Percentiles rank a stretch among this genome's conserved stretches.
Evolutionary conservation across 2,113 vertebrate genomes (phyloP).

Genomic region (Choloepus hoffmanni): DNA sequence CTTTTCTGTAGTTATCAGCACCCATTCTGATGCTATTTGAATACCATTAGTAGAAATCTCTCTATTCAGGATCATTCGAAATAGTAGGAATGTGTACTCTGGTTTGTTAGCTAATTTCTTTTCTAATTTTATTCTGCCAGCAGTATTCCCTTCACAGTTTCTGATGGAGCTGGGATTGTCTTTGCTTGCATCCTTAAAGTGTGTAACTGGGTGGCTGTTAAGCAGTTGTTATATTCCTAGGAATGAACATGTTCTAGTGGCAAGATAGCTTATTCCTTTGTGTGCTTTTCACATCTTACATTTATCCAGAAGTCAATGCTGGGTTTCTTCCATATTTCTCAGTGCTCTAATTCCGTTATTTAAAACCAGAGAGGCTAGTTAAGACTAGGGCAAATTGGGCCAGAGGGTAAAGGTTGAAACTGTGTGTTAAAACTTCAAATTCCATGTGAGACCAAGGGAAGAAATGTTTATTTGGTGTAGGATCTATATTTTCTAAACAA

Average conservation of each 20-base stretch:
- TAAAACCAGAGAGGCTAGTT: background rate
- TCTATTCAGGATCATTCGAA: background rate
- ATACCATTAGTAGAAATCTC: background rate
- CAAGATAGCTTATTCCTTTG: constrained; percentile 45
- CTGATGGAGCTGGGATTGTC: constrained; percentile 20
- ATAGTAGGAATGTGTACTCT: background rate
- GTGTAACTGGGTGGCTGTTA: constrained; percentile 65
- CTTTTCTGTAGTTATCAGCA: constrained; percentile 35
- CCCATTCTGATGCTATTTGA: constrained; percentile 3
- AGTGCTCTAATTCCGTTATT: constrained; percentile 9
- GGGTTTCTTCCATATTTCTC: constrained; percentile 6
- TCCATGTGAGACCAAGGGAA: too few relatives aligned
- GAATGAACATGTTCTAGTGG: constrained; percentile 36
- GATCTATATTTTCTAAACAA: too few relatives aligned
- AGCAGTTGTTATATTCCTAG: constrained; percentile 46
- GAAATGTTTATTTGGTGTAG: too few relatives aligned
- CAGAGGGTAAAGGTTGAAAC: too few relatives aligned
- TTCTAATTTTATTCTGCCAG: background rate
- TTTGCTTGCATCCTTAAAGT: constrained; percentile 21
- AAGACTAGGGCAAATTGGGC: too few relatives aligned
- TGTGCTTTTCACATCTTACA: background rate
- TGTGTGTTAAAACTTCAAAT: too few relatives aligned
- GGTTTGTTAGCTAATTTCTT: constrained; percentile 21
- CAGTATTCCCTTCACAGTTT: constrained; percentile 26
- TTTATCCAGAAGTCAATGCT: constrained; percentile 25